These are phyloP conservation scores for Ochropleura plecta DNA, from an alignment of 2,888 invertebrate genomes.

Conservation along the genomic window DNA sequence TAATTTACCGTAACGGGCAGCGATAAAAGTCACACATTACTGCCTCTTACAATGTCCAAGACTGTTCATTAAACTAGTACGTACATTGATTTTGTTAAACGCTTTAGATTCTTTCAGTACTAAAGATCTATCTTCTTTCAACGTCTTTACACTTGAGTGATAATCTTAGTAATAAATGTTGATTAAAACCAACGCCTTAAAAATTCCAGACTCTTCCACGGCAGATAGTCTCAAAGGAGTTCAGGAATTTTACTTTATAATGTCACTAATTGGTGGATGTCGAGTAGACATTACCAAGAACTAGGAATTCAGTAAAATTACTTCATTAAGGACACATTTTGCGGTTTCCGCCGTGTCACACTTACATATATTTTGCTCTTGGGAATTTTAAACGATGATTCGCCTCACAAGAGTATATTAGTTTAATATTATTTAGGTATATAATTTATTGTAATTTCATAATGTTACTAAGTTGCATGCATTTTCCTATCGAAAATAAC, in stretches of 20 bases:
- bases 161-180: conserved; percentile 38
- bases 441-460: background rate
- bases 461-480: background rate
- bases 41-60: conserved; percentile 25
- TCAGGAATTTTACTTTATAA: conserved; percentile 29
- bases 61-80: conserved; percentile 21
- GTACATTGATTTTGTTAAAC: background rate
- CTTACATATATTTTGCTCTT: background rate
- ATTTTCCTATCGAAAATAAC: background rate
- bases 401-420: background rate
- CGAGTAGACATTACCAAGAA: background rate
- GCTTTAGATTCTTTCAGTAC: conserved; percentile 22
- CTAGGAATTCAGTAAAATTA: background rate
- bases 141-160: conserved; percentile 16
- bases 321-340: conserved; percentile 10
- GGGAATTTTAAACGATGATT: background rate
- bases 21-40: conserved; percentile 21
- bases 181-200: conserved; percentile 31
- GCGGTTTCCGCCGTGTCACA: background rate
- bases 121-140: conserved; percentile 7
- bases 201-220: conserved; percentile 5
- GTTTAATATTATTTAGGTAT: background rate
- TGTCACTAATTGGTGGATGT: conserved; percentile 27
- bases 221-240: conserved; percentile 19
- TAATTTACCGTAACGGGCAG: conserved; percentile 26